These are phyloP conservation scores for Lepidostoma basale DNA, from an alignment of 1,140 invertebrate species.

Conservation along the genomic window DNA sequence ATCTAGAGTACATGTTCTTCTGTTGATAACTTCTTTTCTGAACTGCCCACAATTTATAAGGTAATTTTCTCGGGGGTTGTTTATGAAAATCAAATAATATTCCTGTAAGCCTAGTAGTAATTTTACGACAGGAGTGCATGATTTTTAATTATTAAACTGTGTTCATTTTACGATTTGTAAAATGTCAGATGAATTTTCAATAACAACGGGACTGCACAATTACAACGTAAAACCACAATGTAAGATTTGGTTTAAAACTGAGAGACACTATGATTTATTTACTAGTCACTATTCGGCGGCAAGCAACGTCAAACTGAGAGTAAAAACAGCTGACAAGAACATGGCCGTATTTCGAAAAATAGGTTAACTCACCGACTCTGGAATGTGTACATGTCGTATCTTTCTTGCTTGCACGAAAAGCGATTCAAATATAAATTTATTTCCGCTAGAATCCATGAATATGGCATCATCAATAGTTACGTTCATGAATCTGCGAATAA, in stretches of 20 bases:
- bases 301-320: neutral
- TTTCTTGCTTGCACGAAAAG: conserved; percentile 70
- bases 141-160: no score
- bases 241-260: neutral
- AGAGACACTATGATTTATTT: neutral
- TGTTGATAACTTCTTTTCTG: neutral
- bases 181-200: no score
- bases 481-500: conserved; percentile 69
- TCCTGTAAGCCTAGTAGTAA: neutral
- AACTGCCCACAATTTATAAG: neutral
- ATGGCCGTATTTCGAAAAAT: neutral
- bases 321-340: conserved; percentile 13
- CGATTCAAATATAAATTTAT: conserved; percentile 56
- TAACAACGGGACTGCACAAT: neutral
- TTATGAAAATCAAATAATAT: neutral
- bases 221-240: neutral
- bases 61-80: neutral
- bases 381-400: conserved; percentile 71
- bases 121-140: conserved; percentile 14
- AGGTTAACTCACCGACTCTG: conserved; percentile 62
- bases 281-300: neutral
- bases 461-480: conserved; percentile 66
- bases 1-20: conserved; percentile 44
- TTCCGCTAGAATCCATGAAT: conserved; percentile 63
- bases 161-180: no score